Evolutionary conservation across 2,797 vertebrate species (phyloP).

Genomic region (Sebastes elongatus): DNA sequence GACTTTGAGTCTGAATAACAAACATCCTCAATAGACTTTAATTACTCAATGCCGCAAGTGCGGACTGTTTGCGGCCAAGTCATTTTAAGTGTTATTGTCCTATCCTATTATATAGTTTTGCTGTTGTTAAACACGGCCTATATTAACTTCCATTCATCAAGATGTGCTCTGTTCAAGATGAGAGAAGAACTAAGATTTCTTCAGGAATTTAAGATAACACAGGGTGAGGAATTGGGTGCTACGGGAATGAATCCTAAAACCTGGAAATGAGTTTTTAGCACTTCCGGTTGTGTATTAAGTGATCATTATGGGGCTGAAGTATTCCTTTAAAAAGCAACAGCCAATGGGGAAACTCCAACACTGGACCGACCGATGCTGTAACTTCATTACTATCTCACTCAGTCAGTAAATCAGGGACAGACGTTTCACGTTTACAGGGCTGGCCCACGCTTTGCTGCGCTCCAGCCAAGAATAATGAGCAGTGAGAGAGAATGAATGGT

Average conservation of each 20-base stretch:
- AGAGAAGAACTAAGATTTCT: background rate
- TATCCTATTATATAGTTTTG: too few relatives aligned
- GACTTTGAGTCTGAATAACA: background rate
- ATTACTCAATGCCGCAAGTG: too few relatives aligned
- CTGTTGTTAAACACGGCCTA: too few relatives aligned
- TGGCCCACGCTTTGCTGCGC: background rate
- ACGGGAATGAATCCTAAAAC: background rate
- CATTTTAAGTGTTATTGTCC: too few relatives aligned
- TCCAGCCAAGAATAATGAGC: conserved; percentile 27
- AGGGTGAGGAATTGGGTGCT: background rate
- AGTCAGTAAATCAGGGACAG: background rate
- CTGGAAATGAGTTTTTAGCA: too few relatives aligned
- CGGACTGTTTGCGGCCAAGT: too few relatives aligned
- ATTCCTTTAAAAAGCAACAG: background rate
- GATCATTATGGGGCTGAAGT: background rate
- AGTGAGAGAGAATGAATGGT: conserved; percentile 19
- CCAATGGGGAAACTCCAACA: too few relatives aligned
- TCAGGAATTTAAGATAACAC: background rate
- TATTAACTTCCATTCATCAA: too few relatives aligned
- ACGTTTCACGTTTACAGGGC: background rate
- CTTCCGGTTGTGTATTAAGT: background rate
- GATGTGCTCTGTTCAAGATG: too few relatives aligned
- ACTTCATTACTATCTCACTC: background rate
- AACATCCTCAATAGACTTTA: background rate
- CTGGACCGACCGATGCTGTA: too few relatives aligned